Evolutionary conservation across 2,113 vertebrate species (phyloP).

Genomic region (Phycodurus eques): DNA sequence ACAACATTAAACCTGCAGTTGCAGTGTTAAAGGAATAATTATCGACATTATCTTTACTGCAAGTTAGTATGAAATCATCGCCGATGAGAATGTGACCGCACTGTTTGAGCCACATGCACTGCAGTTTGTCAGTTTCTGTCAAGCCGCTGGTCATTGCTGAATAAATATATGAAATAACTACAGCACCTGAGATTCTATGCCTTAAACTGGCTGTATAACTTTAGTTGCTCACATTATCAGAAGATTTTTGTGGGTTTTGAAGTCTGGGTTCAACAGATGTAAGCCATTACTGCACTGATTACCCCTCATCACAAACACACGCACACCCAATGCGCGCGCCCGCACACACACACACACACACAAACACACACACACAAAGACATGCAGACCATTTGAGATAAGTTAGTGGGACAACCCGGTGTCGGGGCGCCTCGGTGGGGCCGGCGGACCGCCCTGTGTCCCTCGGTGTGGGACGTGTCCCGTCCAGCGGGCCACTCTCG

Average conservation of each 20-base stretch:
- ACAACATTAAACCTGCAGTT: conserved; percentile 55
- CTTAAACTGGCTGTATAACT: conserved; percentile 10
- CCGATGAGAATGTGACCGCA: conserved; percentile 39
- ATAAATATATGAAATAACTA: neutral
- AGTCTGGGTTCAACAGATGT: conserved; percentile 63
- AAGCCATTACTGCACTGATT: conserved; percentile 71
- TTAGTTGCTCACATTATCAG: conserved; percentile 31
- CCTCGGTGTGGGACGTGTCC: too few species aligned
- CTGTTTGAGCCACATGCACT: conserved; percentile 7
- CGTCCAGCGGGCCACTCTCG: too few species aligned
- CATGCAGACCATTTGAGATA: conserved; percentile 40
- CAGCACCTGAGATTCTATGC: neutral
- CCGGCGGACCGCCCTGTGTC: too few species aligned
- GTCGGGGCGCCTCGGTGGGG: neutral
- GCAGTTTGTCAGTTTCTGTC: conserved; percentile 2
- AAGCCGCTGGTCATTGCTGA: neutral
- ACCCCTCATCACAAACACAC: conserved; percentile 17
- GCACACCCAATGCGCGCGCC: neutral
- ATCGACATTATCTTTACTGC: conserved; percentile 51
- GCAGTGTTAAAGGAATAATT: conserved; percentile 64
- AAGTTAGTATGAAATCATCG: conserved; percentile 64
- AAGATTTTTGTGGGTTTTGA: conserved; percentile 51
- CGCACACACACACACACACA: neutral
- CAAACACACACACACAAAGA: neutral
- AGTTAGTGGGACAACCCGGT: conserved; percentile 16